Evolutionary conservation across 2,113 vertebrate species (phyloP).

Genomic region (Caracal caracal): DNA sequence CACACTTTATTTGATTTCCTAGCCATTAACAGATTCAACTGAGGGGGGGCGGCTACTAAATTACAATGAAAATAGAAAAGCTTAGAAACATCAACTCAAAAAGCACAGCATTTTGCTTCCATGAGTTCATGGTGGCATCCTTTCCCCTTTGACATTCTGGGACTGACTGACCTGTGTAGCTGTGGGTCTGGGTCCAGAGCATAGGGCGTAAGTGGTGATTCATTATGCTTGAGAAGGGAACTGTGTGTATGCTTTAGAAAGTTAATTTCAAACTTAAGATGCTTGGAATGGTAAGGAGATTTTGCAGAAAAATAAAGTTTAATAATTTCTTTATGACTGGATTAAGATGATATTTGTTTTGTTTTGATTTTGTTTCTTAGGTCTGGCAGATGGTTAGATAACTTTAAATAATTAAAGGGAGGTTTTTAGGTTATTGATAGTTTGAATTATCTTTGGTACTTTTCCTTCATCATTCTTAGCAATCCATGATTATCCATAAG

Average conservation of each 20-base stretch:
- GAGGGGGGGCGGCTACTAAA: background rate
- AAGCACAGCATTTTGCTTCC: background rate
- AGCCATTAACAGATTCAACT: background rate
- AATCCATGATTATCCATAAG: background rate
- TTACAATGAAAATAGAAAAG: background rate
- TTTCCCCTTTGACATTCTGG: background rate
- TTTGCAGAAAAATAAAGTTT: conserved; percentile 28
- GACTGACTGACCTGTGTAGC: background rate
- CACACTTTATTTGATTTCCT: background rate
- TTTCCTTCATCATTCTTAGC: background rate
- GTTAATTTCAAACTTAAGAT: background rate
- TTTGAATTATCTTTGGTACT: background rate
- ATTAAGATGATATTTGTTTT: background rate
- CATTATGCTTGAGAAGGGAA: background rate
- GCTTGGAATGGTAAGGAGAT: background rate
- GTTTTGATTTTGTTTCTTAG: background rate
- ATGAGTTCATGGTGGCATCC: background rate
- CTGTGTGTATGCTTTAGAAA: background rate
- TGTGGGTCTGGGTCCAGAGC: background rate
- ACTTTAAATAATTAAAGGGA: background rate
- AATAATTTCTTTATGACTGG: conserved; percentile 4
- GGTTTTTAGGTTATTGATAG: conserved; percentile 6
- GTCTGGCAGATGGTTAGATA: background rate
- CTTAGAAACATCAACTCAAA: background rate
- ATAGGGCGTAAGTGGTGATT: background rate